Percentiles rank a stretch among this genome's conserved stretches.
Conservation (phyloP, 2,888 invertebrate genomes). For the Willowsia nigromaculata region DNA sequence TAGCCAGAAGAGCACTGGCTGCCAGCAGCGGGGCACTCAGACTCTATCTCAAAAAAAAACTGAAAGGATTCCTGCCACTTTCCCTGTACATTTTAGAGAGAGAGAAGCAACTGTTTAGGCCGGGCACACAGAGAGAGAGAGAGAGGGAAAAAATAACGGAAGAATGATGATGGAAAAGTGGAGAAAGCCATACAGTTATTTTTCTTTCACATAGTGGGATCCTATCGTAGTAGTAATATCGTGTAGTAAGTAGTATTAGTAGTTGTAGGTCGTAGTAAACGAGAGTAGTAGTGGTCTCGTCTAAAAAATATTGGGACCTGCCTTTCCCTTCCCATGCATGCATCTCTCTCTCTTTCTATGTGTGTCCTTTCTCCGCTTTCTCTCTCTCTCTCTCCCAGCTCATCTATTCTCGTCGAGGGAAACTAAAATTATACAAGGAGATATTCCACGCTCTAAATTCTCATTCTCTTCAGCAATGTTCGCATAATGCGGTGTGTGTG, state of each 20-base stretch:
- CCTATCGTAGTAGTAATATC: not conserved
- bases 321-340: not conserved
- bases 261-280: constrained; percentile 18
- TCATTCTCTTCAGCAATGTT: constrained; percentile 22
- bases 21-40: constrained; percentile 67
- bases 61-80: constrained; percentile 25
- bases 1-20: constrained; percentile 72
- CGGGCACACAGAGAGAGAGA: no score
- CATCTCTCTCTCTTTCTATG: not conserved
- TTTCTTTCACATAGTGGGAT: constrained; percentile 10
- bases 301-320: constrained; percentile 23
- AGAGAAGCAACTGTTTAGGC: constrained; percentile 2
- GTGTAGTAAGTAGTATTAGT: not conserved
- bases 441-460: not conserved
- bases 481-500: constrained; percentile 47
- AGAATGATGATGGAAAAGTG: not conserved
- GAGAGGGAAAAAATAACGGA: constrained; percentile 12
- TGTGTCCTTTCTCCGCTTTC: not conserved
- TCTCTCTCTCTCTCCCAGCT: constrained; percentile 43
- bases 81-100: not conserved
- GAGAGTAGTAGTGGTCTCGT: not conserved
- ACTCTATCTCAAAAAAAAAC: constrained; percentile 66
- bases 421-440: not conserved
- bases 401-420: constrained; percentile 32
- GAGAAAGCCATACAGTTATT: constrained; percentile 47